phyloP scores from a whole-genome alignment of 2,797 vertebrate genomes.

The Syngnathus rostellatus region DNA sequence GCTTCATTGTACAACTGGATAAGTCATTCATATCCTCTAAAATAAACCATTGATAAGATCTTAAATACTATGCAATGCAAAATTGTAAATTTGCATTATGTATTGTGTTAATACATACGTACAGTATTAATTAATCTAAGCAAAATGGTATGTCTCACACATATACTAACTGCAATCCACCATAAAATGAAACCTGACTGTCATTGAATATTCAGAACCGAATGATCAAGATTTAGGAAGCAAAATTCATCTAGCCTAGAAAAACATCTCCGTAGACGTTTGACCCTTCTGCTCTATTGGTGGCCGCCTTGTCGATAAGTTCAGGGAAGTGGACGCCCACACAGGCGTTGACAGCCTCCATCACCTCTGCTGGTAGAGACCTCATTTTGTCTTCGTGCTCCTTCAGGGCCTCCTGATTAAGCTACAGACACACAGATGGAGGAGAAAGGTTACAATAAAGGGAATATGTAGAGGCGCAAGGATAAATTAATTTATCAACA shows the following conservation, averaged over 20 bases:
- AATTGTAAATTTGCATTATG: no score
- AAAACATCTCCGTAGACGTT: constrained; percentile 64
- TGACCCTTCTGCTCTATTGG: constrained; percentile 34
- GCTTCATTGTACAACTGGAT: no score
- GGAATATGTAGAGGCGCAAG: no score
- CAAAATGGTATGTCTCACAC: not conserved
- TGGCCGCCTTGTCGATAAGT: constrained; percentile 46
- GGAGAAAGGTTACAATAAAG: constrained; percentile 10
- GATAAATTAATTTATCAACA: no score
- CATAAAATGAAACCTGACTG: not conserved
- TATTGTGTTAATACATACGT: no score
- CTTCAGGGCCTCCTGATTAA: constrained; percentile 70
- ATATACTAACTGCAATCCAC: not conserved
- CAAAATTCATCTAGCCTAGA: constrained; percentile 51
- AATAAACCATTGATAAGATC: no score
- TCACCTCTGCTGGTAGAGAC: constrained; percentile 67
- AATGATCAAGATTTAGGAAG: not conserved
- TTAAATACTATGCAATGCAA: no score
- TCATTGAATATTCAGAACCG: not conserved
- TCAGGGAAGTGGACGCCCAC: constrained; percentile 63
- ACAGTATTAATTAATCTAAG: not conserved
- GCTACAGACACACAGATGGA: constrained; percentile 61
- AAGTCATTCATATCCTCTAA: not conserved
- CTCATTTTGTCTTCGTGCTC: constrained; percentile 74
- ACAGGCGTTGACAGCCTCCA: constrained; percentile 70